Evolutionary conservation across 37 sponge, comb jelly and placozoan genomes (phyloP).

Genomic region (Diacarnus erythraeanus): DNA sequence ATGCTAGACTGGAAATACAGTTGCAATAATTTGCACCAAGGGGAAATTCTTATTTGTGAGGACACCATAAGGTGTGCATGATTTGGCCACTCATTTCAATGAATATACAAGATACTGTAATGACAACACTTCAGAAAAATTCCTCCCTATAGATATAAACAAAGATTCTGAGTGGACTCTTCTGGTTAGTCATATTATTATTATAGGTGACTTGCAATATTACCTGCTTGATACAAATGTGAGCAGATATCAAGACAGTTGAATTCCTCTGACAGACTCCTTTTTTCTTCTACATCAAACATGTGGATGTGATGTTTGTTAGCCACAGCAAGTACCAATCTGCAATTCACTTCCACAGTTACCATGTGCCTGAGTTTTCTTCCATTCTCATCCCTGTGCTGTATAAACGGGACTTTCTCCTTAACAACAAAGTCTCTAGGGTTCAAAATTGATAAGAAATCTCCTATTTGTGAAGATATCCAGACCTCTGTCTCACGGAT

Average conservation of each 20-base stretch:
- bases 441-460: slow-evolving; percentile 5
- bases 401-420: neutral
- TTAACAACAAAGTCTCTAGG: neutral
- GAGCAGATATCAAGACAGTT: neutral
- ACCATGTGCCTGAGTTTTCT: slow-evolving; percentile 14
- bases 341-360: neutral
- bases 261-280: neutral
- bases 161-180: too few relatives aligned
- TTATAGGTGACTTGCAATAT: too few relatives aligned
- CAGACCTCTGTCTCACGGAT: slow-evolving; percentile 22
- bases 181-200: too few relatives aligned
- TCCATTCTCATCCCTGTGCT: neutral
- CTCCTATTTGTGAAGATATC: slow-evolving; percentile 23
- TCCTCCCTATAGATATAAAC: too few relatives aligned
- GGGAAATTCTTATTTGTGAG: too few relatives aligned
- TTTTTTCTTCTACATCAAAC: slow-evolving; percentile 20
- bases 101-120: too few relatives aligned
- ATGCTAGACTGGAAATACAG: too few relatives aligned
- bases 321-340: slow-evolving; percentile 17
- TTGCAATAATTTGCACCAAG: too few relatives aligned
- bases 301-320: slow-evolving; percentile 15
- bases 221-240: too few relatives aligned
- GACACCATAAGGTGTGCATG: too few relatives aligned
- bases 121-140: too few relatives aligned
- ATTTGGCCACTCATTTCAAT: too few relatives aligned